Evolutionary conservation across 1,140 invertebrate genomes (phyloP), one percentile per base, ranked within the genome.

Genomic region (Sminthurinus signatus): DNA sequence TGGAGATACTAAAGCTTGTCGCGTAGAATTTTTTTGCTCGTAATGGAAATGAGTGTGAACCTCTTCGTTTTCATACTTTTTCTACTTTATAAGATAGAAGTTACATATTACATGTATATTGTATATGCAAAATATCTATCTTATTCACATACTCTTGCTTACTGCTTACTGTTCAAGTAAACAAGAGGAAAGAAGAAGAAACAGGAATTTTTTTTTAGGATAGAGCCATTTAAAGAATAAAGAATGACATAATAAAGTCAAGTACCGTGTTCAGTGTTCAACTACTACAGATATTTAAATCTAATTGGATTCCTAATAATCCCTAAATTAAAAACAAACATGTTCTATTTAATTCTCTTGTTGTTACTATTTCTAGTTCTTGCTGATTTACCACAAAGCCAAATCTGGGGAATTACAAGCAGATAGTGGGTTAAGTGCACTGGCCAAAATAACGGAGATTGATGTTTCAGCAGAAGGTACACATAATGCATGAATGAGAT

Each of bases 351-450:
- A 42, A 42, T 42, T 42, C 10, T 42, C 10, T n/a, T 10, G 39
- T 42, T 42, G 10, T 42, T n/a, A 10, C 39, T 42, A 61, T 70
- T 59, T 80, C 78, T 43, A 75, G 85, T 82, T 94, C 93, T 75
- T 79, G 92, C 62, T 93, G 58, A 92, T 93, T 67, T 94, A 90
- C 76, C 84, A 87, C 60, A 93, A 93, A 81, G 90, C 91, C 0
- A 54, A 83, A 84, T 62, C 88, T 88, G 50, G 91, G 90, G 1
- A 89, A 78, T 78, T 94, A 36, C 83, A 85, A 63, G 82, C 82
- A 54, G 85, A 91, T 73, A 89, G 88, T 4, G 90, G 90, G 2
- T 79, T 93, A n/a, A 84, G 84, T 64, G 85, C 90, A 70, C 76
- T 93, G 67, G 89, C 90, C 0, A 82, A 85, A 67, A 79, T 93